Base-by-base conservation (phyloP, 92 coral and sea anemone species). In the Virgularia gustaviana region DNA sequence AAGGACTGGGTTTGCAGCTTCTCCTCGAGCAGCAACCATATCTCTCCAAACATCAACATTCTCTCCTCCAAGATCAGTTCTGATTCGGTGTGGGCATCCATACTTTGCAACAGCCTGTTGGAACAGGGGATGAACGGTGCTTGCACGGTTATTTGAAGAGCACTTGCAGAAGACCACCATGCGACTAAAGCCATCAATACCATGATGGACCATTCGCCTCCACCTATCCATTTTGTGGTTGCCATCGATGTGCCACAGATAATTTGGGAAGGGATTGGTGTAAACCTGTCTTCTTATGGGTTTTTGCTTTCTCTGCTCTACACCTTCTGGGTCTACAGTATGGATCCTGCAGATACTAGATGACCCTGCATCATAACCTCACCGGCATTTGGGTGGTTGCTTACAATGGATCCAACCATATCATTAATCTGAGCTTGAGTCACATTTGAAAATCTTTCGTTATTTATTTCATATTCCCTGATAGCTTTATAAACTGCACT, bases 121-220 rank as follows among this genome's bases (percentile, higher is more conserved):
- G 49, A 76, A 81, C 41, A 56, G 63, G 29, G 49, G 11, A 44
- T 44, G 39, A 16, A 76, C 82, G 3, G 86, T 81, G 18, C 57
- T 63, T 44, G 86, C 71, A 31, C 53, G 43, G 57, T 74, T 81
- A 65, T 75, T 79, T 55, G 52, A 32, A 25, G 65, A 57, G 22
- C 78, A 59, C 51, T 47, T 9, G 33, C 60, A 57, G 63, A 72
- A 80, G 30, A 71, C 68, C 41, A 76, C 65, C 19, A 81, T 62
- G 55, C 82, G 59, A 75, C 86, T 81, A 36, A 76, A 81, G 18
- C 86, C 82, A 76, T 81, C 85, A 35, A 81, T 81, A 42, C 75
- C 81, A 62, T 41, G 81, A 34, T 73, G 76, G 41, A 80, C 42
- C 15, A 81, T 77, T 43, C 75, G 49, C 49, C 86, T 59, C 86